A percentile compares a stretch with the other conserved stretches of the same genome.
Evolutionary conservation across 2,888 invertebrate genomes (phyloP).

Genomic region (Heterodera filipjevi): DNA sequence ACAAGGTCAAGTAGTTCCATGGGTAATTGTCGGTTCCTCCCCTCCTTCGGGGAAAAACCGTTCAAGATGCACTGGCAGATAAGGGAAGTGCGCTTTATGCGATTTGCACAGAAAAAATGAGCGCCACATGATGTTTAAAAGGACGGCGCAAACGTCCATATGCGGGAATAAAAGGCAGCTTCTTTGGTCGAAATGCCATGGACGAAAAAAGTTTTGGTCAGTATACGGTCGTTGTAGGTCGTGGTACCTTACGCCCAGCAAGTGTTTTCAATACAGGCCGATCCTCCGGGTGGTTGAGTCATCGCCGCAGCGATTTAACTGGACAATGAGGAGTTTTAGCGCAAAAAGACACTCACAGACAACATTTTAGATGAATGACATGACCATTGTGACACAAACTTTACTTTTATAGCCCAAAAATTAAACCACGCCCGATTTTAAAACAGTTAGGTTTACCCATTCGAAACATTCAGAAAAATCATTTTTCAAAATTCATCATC

Average conservation of each 20-base stretch:
- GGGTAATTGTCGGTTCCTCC: background rate
- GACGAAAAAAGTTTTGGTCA: background rate
- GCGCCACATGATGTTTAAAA: too few relatives aligned
- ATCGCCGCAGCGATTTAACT: background rate
- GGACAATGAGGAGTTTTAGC: background rate
- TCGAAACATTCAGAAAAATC: too few relatives aligned
- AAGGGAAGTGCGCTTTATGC: too few relatives aligned
- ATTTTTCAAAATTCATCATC: too few relatives aligned
- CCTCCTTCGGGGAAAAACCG: background rate
- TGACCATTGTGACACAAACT: too few relatives aligned
- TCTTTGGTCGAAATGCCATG: background rate
- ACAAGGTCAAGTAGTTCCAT: slow-evolving; percentile 2
- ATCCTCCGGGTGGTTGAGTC: background rate
- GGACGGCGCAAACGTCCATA: background rate
- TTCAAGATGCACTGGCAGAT: background rate
- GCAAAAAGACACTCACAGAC: background rate
- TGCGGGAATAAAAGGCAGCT: background rate
- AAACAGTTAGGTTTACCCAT: too few relatives aligned
- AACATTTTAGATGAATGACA: background rate
- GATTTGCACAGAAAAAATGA: too few relatives aligned
- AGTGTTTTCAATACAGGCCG: background rate
- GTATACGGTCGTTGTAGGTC: background rate
- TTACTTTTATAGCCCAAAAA: too few relatives aligned
- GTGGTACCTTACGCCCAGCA: background rate
- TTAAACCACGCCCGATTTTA: too few relatives aligned